phyloP scores from a whole-genome alignment of 1,140 invertebrate species.

The Pogonognathellus flavescens region DNA sequence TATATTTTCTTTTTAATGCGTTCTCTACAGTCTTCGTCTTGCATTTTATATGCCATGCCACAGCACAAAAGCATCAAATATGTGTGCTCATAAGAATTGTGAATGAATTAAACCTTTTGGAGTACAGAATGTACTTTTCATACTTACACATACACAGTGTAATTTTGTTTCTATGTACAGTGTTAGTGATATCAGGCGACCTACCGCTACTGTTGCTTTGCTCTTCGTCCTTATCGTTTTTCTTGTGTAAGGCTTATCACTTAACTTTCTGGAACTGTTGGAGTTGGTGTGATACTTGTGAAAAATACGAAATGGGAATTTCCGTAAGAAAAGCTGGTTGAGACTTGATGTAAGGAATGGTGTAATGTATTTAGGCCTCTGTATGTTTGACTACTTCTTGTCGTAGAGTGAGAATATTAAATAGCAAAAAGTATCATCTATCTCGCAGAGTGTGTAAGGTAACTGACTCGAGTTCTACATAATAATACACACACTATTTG shows the following conservation, averaged over 20 bases:
- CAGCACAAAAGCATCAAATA: no score
- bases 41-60: no score
- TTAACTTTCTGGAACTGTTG: background rate
- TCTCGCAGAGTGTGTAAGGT: no score
- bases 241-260: slow-evolving; percentile 2
- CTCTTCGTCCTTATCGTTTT: background rate
- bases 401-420: background rate
- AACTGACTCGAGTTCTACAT: no score
- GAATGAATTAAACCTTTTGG: no score
- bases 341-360: background rate
- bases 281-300: background rate
- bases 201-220: background rate
- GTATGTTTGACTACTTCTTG: background rate
- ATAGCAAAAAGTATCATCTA: no score
- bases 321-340: background rate
- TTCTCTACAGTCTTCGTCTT: no score
- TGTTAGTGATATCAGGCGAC: background rate
- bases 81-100: no score
- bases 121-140: background rate
- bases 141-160: background rate
- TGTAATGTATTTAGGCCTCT: background rate
- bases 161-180: background rate
- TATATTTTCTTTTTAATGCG: no score
- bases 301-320: slow-evolving; percentile 28
- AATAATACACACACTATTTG: no score